phyloP scores from a whole-genome alignment of 2,113 vertebrate genomes.

The Arenaria interpres region DNA sequence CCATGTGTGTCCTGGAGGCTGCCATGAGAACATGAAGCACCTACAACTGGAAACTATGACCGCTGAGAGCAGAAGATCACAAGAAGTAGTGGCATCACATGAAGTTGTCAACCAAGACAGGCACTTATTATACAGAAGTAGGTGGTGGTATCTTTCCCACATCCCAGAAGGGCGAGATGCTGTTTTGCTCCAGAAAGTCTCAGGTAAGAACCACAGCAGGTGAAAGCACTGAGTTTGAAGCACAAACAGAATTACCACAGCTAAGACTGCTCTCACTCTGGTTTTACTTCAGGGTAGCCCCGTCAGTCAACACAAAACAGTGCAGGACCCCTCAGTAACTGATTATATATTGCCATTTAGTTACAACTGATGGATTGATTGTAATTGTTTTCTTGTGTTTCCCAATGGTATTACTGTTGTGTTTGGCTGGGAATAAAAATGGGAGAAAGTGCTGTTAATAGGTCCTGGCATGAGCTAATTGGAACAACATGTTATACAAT shows the following conservation, averaged over 20 bases:
- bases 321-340: not conserved
- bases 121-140: not conserved
- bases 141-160: not conserved
- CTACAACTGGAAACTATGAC: not conserved
- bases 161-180: fast-evolving
- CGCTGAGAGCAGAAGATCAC: not conserved
- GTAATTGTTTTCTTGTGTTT: not conserved
- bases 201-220: not conserved
- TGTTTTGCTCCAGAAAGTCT: not conserved
- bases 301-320: not conserved
- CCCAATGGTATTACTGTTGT: not conserved
- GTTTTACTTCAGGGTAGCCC: not conserved
- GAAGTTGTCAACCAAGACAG: not conserved
- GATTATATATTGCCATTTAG: not conserved
- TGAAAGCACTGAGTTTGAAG: not conserved
- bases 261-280: not conserved
- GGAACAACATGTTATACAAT: not conserved
- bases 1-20: not conserved
- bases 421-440: constrained; percentile 26
- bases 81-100: not conserved
- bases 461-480: not conserved
- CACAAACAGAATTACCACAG: not conserved
- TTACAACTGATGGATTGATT: not conserved
- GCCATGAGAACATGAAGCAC: not conserved
- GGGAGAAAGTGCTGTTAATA: constrained; percentile 9